phyloP scores from a whole-genome alignment of 2,113 vertebrate genomes.

The Scytalopus superciliaris region DNA sequence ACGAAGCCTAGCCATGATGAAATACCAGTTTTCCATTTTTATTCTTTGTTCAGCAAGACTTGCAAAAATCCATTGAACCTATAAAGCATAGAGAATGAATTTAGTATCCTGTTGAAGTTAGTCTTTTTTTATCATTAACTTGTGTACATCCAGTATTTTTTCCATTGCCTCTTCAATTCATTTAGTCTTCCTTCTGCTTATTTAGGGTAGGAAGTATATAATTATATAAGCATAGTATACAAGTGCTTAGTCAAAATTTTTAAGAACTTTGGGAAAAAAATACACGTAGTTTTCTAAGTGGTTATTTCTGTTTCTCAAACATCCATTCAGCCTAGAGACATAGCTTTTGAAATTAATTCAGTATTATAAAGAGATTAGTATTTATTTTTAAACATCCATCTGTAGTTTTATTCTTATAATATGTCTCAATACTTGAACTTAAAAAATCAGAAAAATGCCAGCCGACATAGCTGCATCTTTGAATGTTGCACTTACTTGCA shows the following conservation, averaged over 20 bases:
- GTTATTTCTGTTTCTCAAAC: background rate
- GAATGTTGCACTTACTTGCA: background rate
- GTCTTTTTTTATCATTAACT: background rate
- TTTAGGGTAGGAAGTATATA: background rate
- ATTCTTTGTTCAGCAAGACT: background rate
- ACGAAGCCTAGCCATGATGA: no score
- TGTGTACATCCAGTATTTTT: background rate
- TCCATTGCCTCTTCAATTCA: background rate
- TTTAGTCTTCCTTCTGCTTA: background rate
- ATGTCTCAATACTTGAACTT: background rate
- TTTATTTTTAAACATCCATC: background rate
- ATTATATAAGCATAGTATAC: background rate
- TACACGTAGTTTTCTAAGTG: background rate
- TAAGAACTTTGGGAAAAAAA: background rate
- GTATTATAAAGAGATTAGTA: background rate
- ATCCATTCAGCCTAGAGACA: background rate
- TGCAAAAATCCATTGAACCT: background rate
- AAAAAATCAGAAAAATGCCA: background rate
- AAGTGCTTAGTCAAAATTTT: background rate
- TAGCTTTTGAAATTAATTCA: background rate
- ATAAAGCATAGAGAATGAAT: background rate
- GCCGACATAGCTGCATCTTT: background rate
- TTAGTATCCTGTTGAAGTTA: background rate
- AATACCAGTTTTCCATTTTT: background rate
- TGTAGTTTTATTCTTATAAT: background rate